Evolutionary conservation across 2,888 invertebrate genomes (phyloP), one percentile per base, ranked within the genome.

Genomic region (Cheilosia variabilis): DNA sequence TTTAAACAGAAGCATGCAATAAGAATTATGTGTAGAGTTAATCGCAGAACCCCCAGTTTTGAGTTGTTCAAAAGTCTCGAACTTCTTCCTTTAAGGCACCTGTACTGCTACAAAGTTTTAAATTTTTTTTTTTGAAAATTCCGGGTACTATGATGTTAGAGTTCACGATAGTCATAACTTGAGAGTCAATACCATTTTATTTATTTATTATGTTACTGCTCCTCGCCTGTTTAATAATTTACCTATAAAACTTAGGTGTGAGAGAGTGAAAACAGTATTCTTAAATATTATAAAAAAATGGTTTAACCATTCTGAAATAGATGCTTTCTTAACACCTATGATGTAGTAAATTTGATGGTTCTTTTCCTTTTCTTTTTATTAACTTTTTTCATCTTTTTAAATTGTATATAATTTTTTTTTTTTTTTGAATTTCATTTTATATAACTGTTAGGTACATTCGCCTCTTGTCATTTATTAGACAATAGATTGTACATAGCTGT

Each of bases 101-200:
- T 50, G 22, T 75, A 58, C 15, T 43, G 24, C 34, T 58, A 27
- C 15, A 75, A 57, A 41, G 66, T 66, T 5, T 22, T 78, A 15
- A 57, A 47, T 6, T n/a, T 27, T n/a, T 78, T n/a, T 72, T 53
- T 79, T 72, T 19, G n/a, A 43, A 41, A 69, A 47, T n/a, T 77
- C 55, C 1, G 62, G 68, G 2, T 69, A 27, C 19, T 62, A 31
- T 13, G 5, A 2, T n/a, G n/a, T 45, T 1, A 55, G 62, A 62
- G 19, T 47, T 2, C 37, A 77, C 4, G 37, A 17, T 1, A 24
- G 4, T 34, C 15, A 62, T 37, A 77, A 77, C n/a, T 37, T 76
- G 17, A 37, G 43, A 4, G 34, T 62, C 5, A 68, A 69, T 15
- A 22, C 15, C 15, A 47, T 43, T 17, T 5, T 45, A 0, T 66